Evolutionary conservation across 2,113 vertebrate species (phyloP).

Genomic region (Tragelaphus strepsiceros): DNA sequence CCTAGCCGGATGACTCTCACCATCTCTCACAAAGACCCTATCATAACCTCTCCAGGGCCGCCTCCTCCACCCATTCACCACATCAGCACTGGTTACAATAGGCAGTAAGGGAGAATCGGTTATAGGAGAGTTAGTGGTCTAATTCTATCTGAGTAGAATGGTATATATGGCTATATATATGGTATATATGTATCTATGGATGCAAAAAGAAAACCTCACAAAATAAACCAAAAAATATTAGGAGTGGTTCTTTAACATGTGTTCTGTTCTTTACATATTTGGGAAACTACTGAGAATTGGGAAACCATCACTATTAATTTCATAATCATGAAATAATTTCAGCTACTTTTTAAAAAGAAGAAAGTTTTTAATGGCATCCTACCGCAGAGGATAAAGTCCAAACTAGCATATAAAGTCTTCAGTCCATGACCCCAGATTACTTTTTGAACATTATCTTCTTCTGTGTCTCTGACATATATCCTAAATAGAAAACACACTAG

Average conservation of each 20-base stretch:
- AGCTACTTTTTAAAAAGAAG: background rate
- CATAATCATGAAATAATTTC: slow-evolving; percentile 2
- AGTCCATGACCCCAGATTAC: background rate
- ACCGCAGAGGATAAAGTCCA: slow-evolving; percentile 1
- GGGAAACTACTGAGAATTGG: background rate
- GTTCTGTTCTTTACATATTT: background rate
- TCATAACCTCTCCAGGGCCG: too few relatives aligned
- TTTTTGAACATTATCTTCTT: background rate
- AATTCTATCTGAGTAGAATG: background rate
- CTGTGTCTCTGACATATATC: background rate
- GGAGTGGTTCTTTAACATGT: background rate
- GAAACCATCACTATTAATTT: background rate
- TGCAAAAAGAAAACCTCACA: background rate
- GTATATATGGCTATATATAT: background rate
- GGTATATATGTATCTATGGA: background rate
- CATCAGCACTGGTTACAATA: fast-evolving
- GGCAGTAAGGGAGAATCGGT: background rate
- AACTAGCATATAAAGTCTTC: background rate
- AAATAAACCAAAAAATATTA: background rate
- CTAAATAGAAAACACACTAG: background rate
- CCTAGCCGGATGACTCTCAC: background rate
- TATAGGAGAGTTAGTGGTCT: background rate
- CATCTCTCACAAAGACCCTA: background rate
- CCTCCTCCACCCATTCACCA: background rate
- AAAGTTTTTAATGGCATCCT: background rate